Base-by-base conservation (phyloP, 2,888 invertebrate genomes). In the Troides oblongomaculatus region DNA sequence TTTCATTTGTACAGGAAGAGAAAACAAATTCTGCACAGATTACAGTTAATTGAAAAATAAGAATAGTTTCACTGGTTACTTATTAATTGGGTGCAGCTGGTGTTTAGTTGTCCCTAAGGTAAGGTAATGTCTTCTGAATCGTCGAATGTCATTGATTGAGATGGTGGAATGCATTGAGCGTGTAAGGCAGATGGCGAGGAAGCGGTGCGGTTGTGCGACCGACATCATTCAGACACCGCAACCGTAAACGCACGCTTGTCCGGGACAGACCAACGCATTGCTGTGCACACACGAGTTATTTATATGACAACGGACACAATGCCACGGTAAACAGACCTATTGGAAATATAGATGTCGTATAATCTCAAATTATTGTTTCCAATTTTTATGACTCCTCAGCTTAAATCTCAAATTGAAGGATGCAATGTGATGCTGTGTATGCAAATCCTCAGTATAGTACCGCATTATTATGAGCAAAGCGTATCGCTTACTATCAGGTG, bases 151-250 rank as follows among this genome's bases (percentile, higher is more conserved):
- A 77, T 78, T 78, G 76, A 76, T 77, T 76, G 74, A 77, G 74
- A 74, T 72, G 69, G 71, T 50, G 39, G 30, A 46, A 14, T 53
- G n/a, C 43, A 21, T 18, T 30, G 61, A 64, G 64, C 30, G 62
- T 61, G 62, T 61, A 43, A 39, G 43, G 43, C 25, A 64, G 53
- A 68, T 65, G 62, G 67, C 66, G 61, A 63, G 62, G 68, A 57
- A 74, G 73, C 71, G 73, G 71, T 73, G 75, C 73, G 73, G 78
- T 74, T 71, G 73, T 71, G 76, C 78, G 71, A 76, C 77, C 74
- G 71, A 76, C 82, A 82, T 82, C 79, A 81, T 80, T 81, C 80
- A 81, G 75, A 74, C 73, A 83, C 83, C 82, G 76, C 86, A 85
- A 78, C 79, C 79, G 80, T 79, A 78, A 80, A 81, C 82, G 74